phyloP scores from a whole-genome alignment of 2,888 invertebrate species.

The Diaperis boleti region DNA sequence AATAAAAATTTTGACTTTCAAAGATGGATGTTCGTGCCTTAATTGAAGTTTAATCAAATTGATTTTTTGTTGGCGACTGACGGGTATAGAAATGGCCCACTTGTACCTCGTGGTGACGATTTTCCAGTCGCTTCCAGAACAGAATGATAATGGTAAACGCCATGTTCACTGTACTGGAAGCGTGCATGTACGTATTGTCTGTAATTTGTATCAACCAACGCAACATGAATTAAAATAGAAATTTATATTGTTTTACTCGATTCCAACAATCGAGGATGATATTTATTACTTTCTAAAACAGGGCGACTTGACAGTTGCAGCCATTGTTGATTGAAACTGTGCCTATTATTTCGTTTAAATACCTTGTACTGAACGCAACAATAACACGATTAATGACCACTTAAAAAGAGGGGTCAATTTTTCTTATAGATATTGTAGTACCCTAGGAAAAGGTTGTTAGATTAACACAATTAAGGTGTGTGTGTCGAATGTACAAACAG shows the following conservation, averaged over 20 bases:
- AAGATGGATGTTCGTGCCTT: conserved; percentile 2
- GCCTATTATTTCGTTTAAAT: conserved; percentile 35
- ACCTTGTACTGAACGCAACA: conserved; percentile 33
- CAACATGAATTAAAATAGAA: conserved; percentile 42
- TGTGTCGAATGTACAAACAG: conserved; percentile 1
- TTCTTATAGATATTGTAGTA: background rate
- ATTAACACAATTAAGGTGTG: conserved; percentile 5
- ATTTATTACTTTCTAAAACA: conserved; percentile 37
- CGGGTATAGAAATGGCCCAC: background rate
- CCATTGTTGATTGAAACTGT: conserved; percentile 35
- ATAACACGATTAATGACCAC: conserved; percentile 30
- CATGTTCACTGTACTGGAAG: conserved; percentile 26
- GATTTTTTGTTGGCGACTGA: background rate
- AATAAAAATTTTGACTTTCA: conserved; percentile 17
- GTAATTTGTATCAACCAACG: conserved; percentile 39
- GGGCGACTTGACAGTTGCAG: conserved; percentile 31
- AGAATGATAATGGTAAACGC: conserved; percentile 11
- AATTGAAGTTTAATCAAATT: background rate
- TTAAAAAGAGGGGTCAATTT: conserved; percentile 12
- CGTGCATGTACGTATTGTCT: conserved; percentile 34
- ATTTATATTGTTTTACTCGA: conserved; percentile 39
- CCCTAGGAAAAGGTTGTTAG: background rate
- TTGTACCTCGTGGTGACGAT: background rate
- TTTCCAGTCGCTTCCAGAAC: background rate
- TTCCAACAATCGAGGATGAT: conserved; percentile 35